Evolutionary conservation across 2,113 vertebrate species (phyloP).

Genomic region (Lipophrys pholis): DNA sequence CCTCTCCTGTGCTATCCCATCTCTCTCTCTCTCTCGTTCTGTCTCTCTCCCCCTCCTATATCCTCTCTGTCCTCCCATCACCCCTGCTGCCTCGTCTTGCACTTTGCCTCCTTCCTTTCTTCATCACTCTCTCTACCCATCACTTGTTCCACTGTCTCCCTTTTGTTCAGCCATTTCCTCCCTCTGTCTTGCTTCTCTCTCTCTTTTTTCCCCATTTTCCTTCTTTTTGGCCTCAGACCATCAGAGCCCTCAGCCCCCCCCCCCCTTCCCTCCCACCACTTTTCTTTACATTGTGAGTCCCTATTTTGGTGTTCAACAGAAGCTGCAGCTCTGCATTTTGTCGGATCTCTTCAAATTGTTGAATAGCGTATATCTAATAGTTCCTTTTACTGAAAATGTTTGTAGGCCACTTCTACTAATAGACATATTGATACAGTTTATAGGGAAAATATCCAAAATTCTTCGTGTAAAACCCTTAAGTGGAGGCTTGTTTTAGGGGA

Average conservation of each 20-base stretch:
- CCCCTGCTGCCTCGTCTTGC: constrained; percentile 39
- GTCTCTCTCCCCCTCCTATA: constrained; percentile 13
- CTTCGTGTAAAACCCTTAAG: too few relatives aligned
- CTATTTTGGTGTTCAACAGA: constrained; percentile 52
- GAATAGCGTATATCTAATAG: constrained; percentile 30
- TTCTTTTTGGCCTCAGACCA: constrained; percentile 45
- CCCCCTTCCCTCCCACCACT: neutral
- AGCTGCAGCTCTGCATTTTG: constrained; percentile 28
- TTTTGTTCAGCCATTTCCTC: constrained; percentile 52
- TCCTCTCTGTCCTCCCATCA: constrained; percentile 56
- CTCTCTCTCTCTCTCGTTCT: constrained; percentile 3
- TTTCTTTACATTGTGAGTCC: constrained; percentile 52
- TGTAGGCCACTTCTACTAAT: constrained; percentile 13
- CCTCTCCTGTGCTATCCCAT: constrained; percentile 36
- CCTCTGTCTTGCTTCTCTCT: neutral
- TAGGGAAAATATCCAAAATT: too few relatives aligned
- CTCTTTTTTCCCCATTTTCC: constrained; percentile 37
- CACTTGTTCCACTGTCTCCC: constrained; percentile 46
- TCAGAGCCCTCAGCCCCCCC: constrained; percentile 22
- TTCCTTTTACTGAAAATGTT: constrained; percentile 34
- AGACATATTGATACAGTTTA: too few relatives aligned
- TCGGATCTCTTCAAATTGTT: constrained; percentile 45
- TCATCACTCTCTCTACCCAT: constrained; percentile 58
- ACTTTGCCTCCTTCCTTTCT: constrained; percentile 40
- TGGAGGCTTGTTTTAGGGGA: neutral